phyloP scores from a whole-genome alignment of 2,113 vertebrate genomes.

The Malurus alboscapulatus region DNA sequence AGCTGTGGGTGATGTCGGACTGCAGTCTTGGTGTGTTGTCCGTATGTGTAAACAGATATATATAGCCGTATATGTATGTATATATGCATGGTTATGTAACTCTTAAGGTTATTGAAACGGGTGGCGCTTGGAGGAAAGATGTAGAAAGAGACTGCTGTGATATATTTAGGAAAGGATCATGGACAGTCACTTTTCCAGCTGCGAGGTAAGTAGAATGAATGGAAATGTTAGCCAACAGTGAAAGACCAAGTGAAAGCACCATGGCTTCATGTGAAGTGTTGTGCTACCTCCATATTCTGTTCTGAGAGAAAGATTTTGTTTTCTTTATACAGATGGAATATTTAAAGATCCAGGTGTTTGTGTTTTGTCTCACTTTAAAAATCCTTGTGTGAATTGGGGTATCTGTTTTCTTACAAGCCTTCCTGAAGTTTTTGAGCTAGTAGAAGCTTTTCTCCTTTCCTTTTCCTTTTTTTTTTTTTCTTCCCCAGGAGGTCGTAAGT shows the following conservation, averaged over 20 bases:
- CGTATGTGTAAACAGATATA: neutral
- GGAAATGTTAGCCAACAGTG: rapidly evolving
- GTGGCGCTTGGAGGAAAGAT: neutral
- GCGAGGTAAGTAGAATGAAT: neutral
- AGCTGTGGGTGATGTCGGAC: neutral
- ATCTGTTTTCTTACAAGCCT: neutral
- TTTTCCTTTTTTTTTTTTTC: neutral
- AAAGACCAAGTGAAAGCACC: neutral
- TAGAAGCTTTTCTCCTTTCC: neutral
- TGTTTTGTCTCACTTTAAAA: neutral
- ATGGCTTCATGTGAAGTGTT: neutral
- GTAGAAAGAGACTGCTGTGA: neutral
- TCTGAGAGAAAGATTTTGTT: neutral
- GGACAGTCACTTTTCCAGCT: neutral
- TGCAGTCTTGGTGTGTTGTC: neutral
- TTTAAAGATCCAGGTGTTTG: neutral
- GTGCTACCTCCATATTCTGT: neutral
- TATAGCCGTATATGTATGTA: neutral
- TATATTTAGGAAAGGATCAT: neutral
- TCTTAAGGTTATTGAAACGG: neutral
- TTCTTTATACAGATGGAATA: neutral
- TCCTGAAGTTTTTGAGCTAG: neutral
- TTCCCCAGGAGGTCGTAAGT: slow-evolving; percentile 64
- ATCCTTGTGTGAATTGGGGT: rapidly evolving
- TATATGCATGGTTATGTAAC: neutral